Evolutionary conservation across 2,113 vertebrate species (phyloP).

Genomic region (Tiliqua scincoides): DNA sequence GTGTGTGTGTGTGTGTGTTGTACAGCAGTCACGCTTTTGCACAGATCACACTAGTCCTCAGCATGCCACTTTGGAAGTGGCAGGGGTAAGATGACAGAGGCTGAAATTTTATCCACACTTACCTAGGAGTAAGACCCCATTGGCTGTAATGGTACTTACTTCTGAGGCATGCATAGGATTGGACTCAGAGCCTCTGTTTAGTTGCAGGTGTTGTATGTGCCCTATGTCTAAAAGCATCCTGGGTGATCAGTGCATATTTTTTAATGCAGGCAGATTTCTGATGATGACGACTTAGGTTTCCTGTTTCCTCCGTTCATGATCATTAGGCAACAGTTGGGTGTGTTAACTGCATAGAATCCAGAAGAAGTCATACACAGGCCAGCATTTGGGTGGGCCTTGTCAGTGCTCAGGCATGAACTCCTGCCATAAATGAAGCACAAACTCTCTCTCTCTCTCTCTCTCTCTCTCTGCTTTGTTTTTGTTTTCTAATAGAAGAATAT

Average conservation of each 20-base stretch:
- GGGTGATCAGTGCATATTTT: not conserved
- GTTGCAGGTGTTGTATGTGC: not conserved
- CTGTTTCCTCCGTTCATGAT: rapidly evolving
- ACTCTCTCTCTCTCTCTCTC: not conserved
- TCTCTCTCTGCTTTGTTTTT: not conserved
- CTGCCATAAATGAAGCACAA: not conserved
- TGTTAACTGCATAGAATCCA: slow-evolving; percentile 8
- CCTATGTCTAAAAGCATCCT: not conserved
- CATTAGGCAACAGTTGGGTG: not conserved
- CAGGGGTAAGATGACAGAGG: too few species aligned
- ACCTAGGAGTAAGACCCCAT: too few species aligned
- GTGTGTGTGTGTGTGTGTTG: too few species aligned
- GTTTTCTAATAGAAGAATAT: not conserved
- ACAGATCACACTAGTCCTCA: too few species aligned
- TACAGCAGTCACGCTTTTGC: too few species aligned
- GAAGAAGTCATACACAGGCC: not conserved
- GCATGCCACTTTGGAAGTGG: too few species aligned
- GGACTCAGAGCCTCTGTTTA: not conserved
- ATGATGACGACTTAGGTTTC: not conserved
- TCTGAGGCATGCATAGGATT: not conserved
- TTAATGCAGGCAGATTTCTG: not conserved
- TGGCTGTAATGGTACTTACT: too few species aligned
- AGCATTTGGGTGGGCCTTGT: slow-evolving; percentile 43
- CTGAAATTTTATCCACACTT: too few species aligned
- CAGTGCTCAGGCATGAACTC: rapidly evolving